These are phyloP conservation scores for Leucophenga maculata DNA, from an alignment of 2,888 invertebrate species.

Conservation along the genomic window DNA sequence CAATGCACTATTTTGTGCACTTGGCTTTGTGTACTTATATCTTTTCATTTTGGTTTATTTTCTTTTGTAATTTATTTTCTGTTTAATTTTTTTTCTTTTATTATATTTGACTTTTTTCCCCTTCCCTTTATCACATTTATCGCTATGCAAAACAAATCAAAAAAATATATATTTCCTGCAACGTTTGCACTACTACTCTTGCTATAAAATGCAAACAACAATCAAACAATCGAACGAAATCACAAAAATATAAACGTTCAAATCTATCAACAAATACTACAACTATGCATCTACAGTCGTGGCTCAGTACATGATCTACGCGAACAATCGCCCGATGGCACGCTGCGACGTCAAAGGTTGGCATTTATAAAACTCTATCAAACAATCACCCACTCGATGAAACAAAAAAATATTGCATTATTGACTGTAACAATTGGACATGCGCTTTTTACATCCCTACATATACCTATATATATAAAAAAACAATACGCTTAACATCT, in stretches of 20 bases:
- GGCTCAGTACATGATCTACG: slow-evolving; percentile 84
- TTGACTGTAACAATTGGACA: too few relatives aligned
- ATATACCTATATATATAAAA: too few relatives aligned
- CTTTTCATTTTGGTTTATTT: slow-evolving; percentile 43
- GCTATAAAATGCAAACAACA: slow-evolving; percentile 46
- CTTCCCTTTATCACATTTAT: slow-evolving; percentile 49
- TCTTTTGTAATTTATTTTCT: slow-evolving; percentile 38
- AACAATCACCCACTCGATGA: slow-evolving; percentile 23
- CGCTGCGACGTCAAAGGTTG: slow-evolving; percentile 84
- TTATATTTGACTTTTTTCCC: slow-evolving; percentile 22
- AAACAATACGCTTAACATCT: too few relatives aligned
- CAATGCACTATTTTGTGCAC: slow-evolving; percentile 17
- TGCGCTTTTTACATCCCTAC: too few relatives aligned
- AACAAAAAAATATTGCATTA: slow-evolving; percentile 26
- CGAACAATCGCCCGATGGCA: slow-evolving; percentile 82
- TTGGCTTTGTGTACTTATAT: slow-evolving; percentile 25
- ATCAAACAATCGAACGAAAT: not conserved
- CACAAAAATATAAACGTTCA: not conserved
- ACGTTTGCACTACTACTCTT: slow-evolving; percentile 54
- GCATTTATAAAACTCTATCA: slow-evolving; percentile 66
- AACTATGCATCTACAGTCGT: slow-evolving; percentile 73
- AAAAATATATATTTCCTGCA: slow-evolving; percentile 49
- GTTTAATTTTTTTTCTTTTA: slow-evolving; percentile 49
- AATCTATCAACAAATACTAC: slow-evolving; percentile 29
- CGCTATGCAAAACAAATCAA: slow-evolving; percentile 49